Evolutionary conservation across 1,140 invertebrate genomes (phyloP).

Genomic region (Dreissena polymorpha): DNA sequence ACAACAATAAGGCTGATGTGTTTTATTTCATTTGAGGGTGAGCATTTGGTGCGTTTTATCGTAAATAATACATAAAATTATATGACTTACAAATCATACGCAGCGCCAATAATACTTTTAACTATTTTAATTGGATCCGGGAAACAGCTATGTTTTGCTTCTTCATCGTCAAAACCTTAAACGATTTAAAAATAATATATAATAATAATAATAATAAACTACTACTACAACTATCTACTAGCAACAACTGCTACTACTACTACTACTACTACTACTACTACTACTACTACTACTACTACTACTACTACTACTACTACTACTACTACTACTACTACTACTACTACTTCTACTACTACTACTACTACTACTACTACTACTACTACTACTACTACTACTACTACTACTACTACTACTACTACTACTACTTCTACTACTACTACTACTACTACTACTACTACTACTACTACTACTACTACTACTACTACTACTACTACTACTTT

Average conservation of each 20-base stretch:
- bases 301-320: background rate
- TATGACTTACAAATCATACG: no score
- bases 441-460: slow-evolving; percentile 3
- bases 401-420: slow-evolving; percentile 2
- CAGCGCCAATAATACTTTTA: no score
- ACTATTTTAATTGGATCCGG: no score
- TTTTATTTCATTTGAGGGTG: no score
- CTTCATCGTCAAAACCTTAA: no score
- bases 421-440: background rate
- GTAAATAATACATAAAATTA: no score
- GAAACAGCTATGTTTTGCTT: no score
- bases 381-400: background rate
- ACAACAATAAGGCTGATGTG: no score
- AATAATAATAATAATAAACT: no score
- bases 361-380: background rate
- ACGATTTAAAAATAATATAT: no score
- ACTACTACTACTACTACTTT: background rate
- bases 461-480: slow-evolving; percentile 2
- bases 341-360: background rate
- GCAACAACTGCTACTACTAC: background rate
- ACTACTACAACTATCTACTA: no score
- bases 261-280: background rate
- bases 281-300: background rate
- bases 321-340: background rate
- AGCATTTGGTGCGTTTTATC: no score